These are phyloP conservation scores for Liopterus haemorrhoidalis DNA, from an alignment of 2,888 invertebrate species.

Conservation along the genomic window DNA sequence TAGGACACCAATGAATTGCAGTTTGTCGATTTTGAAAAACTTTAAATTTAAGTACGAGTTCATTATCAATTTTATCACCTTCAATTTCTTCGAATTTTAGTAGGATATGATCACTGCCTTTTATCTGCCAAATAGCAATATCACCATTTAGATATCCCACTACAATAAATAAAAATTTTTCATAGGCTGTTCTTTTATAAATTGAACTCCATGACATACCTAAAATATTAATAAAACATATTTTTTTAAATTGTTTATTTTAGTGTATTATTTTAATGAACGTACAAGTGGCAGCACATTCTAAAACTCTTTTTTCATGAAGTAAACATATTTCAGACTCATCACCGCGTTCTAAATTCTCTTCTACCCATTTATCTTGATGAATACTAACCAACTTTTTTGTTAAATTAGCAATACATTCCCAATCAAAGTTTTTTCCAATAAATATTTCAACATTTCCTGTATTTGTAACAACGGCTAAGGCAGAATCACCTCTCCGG, in stretches of 20 bases:
- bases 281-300: constrained; percentile 11
- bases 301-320: constrained; percentile 8
- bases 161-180: constrained; percentile 35
- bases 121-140: constrained; percentile 39
- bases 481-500: constrained; percentile 33
- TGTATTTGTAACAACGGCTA: constrained; percentile 38
- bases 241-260: constrained; percentile 2
- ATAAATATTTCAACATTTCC: constrained; percentile 39
- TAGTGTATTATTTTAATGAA: neutral
- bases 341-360: neutral
- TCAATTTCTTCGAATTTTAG: constrained; percentile 25
- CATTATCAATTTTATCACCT: constrained; percentile 27
- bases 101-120: constrained; percentile 11
- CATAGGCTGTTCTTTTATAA: constrained; percentile 27
- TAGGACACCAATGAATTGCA: constrained; percentile 35
- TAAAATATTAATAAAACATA: constrained; percentile 28
- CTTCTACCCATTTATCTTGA: constrained; percentile 32
- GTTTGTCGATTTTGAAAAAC: constrained; percentile 35
- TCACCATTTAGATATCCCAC: constrained; percentile 39
- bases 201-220: constrained; percentile 41
- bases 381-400: constrained; percentile 34
- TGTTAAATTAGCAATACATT: constrained; percentile 36
- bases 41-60: constrained; percentile 32
- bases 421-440: constrained; percentile 35
- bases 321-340: constrained; percentile 2